These are phyloP conservation scores for Dysidea cf. avara DNA, from an alignment of 37 sponge, comb jelly and placozoan genomes.

Conservation along the genomic window DNA sequence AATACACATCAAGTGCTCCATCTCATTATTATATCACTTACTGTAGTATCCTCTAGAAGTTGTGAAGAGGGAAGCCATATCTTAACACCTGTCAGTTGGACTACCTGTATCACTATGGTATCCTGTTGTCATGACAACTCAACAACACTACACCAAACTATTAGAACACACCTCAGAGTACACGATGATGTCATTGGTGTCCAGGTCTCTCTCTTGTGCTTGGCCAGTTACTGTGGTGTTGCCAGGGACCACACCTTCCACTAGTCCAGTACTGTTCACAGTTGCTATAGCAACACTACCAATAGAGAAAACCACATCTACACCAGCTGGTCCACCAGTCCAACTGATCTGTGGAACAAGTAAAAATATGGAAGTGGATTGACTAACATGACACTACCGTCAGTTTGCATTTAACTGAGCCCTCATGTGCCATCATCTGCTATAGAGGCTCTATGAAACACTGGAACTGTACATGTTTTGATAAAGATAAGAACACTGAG, in stretches of 20 bases:
- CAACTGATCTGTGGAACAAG: constrained; percentile 70
- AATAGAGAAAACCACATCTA: constrained; percentile 57
- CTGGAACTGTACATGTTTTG: no score
- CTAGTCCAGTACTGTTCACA: constrained; percentile 67
- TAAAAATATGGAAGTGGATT: no score
- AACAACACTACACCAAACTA: constrained; percentile 6
- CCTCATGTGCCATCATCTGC: background rate
- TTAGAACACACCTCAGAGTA: constrained; percentile 29
- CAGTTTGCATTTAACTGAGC: no score
- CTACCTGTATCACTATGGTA: constrained; percentile 58
- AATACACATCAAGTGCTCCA: background rate
- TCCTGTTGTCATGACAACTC: constrained; percentile 61
- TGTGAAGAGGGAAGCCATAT: constrained; percentile 60
- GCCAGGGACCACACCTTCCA: constrained; percentile 46
- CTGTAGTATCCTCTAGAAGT: constrained; percentile 72
- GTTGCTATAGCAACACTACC: constrained; percentile 48
- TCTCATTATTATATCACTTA: constrained; percentile 6
- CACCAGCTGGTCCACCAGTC: constrained; percentile 68
- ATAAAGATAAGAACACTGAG: no score
- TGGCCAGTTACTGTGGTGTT: constrained; percentile 50
- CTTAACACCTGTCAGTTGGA: constrained; percentile 77
- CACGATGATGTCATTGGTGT: constrained; percentile 16
- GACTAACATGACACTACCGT: no score
- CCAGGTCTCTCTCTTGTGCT: constrained; percentile 19
- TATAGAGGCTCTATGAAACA: no score